Evolutionary conservation across 2,797 vertebrate genomes (phyloP).

Genomic region (Danio jaintianensis): DNA sequence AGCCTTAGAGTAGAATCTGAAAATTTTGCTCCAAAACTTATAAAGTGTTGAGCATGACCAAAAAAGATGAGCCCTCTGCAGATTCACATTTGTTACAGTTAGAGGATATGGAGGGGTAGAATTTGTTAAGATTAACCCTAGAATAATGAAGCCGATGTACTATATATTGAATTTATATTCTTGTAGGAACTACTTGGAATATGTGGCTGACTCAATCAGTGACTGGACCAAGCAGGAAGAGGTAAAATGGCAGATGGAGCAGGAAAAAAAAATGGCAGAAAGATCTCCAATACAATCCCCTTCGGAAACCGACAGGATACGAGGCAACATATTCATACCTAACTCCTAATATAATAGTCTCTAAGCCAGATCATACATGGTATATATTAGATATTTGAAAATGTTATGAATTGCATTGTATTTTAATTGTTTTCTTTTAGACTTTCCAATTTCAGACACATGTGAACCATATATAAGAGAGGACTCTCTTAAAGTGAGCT

Average conservation of each 20-base stretch:
- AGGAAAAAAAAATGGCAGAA: constrained; percentile 68
- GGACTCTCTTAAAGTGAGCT: constrained; percentile 89
- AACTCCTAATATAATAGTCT: not conserved
- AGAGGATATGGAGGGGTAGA: too few species aligned
- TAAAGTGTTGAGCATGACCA: too few species aligned
- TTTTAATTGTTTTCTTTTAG: constrained; percentile 35
- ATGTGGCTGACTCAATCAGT: constrained; percentile 82
- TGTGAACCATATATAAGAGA: constrained; percentile 79
- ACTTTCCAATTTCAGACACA: constrained; percentile 24
- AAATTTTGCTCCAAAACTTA: too few species aligned
- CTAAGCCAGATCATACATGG: not conserved
- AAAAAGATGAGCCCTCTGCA: too few species aligned
- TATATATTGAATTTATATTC: not conserved
- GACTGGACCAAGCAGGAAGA: constrained; percentile 87
- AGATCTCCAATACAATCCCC: constrained; percentile 28
- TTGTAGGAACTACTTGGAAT: constrained; percentile 87
- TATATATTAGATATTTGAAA: constrained; percentile 11
- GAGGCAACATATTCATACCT: constrained; percentile 40
- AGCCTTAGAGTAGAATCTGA: too few species aligned
- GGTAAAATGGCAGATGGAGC: constrained; percentile 74
- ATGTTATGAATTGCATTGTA: constrained; percentile 26
- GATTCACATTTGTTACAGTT: too few species aligned
- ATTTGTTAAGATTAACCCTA: too few species aligned
- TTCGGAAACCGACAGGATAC: constrained; percentile 20
- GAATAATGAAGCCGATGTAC: not conserved